These are phyloP conservation scores for Agrochola macilenta DNA, from an alignment of 2,888 invertebrate genomes.

Conservation along the genomic window DNA sequence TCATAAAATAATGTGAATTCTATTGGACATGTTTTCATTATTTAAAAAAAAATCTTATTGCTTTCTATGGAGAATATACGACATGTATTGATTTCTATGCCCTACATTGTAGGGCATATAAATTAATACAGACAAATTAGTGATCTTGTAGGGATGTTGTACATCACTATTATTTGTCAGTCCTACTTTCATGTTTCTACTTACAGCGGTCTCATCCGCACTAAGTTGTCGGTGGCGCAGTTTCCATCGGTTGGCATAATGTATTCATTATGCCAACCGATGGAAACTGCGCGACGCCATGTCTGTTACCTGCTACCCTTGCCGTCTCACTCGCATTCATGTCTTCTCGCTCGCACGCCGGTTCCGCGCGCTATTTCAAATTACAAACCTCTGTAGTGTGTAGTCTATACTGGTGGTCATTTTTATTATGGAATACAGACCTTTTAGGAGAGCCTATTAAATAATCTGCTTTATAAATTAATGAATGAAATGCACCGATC, in stretches of 20 bases:
- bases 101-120: no score
- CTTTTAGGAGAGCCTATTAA: no score
- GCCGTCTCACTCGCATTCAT: constrained; percentile 48
- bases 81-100: neutral
- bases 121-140: no score
- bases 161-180: neutral
- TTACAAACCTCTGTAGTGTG: neutral
- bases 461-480: no score
- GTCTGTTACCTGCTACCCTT: constrained; percentile 75
- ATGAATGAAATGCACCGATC: no score
- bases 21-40: neutral
- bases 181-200: neutral
- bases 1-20: no score
- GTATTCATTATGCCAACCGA: no score
- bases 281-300: constrained; percentile 84
- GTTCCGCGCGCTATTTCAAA: constrained; percentile 58
- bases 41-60: neutral
- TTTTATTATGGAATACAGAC: neutral
- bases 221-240: constrained; percentile 57
- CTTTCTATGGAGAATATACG: neutral
- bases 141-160: no score
- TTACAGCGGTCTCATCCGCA: constrained; percentile 32
- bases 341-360: constrained; percentile 57
- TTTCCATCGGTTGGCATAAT: constrained; percentile 76
- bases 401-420: neutral